Evolutionary conservation across 2,888 invertebrate species (phyloP).

Genomic region (Cheilosia urbana): DNA sequence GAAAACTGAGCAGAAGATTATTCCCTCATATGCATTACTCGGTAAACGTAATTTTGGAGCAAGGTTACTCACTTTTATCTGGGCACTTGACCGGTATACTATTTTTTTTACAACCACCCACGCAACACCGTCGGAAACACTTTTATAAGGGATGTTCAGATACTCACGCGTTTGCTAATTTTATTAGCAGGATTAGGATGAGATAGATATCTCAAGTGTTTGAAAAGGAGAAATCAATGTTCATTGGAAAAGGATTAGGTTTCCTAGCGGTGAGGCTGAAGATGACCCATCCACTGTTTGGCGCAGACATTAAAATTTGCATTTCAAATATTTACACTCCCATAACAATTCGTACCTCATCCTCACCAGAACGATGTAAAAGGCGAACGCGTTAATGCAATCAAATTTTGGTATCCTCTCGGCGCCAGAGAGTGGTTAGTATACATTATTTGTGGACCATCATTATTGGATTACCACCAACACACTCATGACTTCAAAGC

Average conservation of each 20-base stretch:
- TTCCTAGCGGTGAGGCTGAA: neutral
- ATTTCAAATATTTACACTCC: slow-evolving; percentile 50
- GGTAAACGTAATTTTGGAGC: slow-evolving; percentile 14
- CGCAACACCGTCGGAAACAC: neutral
- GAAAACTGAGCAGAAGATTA: too few species aligned
- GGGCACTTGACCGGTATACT: slow-evolving; percentile 20
- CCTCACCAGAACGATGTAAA: neutral
- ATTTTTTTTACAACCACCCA: neutral
- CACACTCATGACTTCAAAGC: slow-evolving; percentile 42
- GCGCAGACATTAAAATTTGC: slow-evolving; percentile 46
- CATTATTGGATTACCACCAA: slow-evolving; percentile 62
- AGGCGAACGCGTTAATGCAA: slow-evolving; percentile 59
- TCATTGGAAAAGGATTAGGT: slow-evolving; percentile 14
- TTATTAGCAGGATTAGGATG: slow-evolving; percentile 1
- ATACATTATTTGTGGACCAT: slow-evolving; percentile 28
- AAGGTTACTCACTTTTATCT: neutral
- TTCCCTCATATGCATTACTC: neutral
- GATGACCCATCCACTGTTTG: slow-evolving; percentile 2
- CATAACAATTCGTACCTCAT: neutral
- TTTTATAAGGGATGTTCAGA: neutral
- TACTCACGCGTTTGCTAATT: slow-evolving; percentile 14
- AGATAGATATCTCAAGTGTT: slow-evolving; percentile 7
- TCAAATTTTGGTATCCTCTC: slow-evolving; percentile 61
- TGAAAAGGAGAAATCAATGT: slow-evolving; percentile 23
- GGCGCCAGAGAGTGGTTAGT: slow-evolving; percentile 51